Evolutionary conservation across 1,140 invertebrate genomes (phyloP).

Genomic region (Ips nitidus): DNA sequence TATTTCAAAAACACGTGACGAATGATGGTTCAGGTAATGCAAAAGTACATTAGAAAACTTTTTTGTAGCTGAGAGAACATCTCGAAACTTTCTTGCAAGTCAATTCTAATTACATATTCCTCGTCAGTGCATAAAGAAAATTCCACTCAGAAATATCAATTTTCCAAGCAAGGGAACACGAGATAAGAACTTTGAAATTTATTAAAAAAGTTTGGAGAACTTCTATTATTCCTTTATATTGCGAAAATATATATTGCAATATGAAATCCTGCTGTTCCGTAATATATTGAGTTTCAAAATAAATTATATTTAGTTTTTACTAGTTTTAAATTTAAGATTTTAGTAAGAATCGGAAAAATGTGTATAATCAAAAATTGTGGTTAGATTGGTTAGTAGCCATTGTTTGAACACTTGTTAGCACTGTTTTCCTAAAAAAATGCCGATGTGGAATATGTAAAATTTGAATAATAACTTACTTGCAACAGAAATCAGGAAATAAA

Average conservation of each 20-base stretch:
- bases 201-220: constrained; percentile 36
- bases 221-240: constrained; percentile 18
- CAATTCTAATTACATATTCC: constrained; percentile 6
- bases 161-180: constrained; percentile 13
- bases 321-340: no score
- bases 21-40: no score
- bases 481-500: no score
- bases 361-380: no score
- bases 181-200: constrained; percentile 34
- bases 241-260: constrained; percentile 10
- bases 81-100: neutral
- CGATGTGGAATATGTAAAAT: no score
- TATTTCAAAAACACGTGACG: no score
- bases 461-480: no score
- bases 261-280: neutral
- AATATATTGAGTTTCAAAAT: constrained; percentile 7
- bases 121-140: constrained; percentile 6
- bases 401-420: no score
- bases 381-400: no score
- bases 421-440: no score
- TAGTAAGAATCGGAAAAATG: no score
- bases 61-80: neutral
- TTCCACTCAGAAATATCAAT: constrained; percentile 21
- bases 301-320: constrained; percentile 1
- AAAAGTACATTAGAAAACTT: no score